Conservation (phyloP, 2,113 vertebrate species). For the Chaetura pelagica region DNA sequence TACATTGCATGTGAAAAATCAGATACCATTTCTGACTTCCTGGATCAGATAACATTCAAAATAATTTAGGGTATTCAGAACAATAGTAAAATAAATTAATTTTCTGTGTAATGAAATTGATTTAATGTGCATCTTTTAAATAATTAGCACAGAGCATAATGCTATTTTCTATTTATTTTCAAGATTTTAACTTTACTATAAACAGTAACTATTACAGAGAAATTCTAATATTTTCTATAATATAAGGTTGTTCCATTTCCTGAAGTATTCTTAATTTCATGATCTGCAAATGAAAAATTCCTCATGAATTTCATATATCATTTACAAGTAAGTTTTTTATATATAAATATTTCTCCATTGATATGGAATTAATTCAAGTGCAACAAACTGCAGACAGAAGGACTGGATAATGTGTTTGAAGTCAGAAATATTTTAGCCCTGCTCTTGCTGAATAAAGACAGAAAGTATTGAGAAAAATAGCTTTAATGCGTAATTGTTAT, state of each 20-base stretch:
- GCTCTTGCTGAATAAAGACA: not conserved
- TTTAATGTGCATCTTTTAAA: not conserved
- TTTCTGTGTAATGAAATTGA: not conserved
- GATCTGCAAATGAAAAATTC: not conserved
- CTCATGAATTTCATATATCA: not conserved
- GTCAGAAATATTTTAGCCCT: not conserved
- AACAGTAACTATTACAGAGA: not conserved
- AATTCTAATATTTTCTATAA: not conserved
- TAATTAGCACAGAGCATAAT: not conserved
- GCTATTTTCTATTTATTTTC: not conserved
- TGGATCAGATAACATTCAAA: not conserved
- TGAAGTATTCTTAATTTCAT: not conserved
- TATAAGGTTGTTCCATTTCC: not conserved
- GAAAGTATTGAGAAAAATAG: not conserved
- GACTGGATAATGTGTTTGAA: not conserved
- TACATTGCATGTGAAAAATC: not conserved
- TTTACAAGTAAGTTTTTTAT: not conserved
- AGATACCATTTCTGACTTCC: not conserved
- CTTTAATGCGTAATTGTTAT: not conserved
- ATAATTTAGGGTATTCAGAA: not conserved
- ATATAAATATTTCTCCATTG: not conserved
- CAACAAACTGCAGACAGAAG: not conserved
- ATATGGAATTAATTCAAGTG: not conserved
- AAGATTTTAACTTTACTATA: not conserved
- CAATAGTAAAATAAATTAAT: not conserved